Evolutionary conservation across 2,113 vertebrate genomes (phyloP).

Genomic region (Festucalex cinctus): DNA sequence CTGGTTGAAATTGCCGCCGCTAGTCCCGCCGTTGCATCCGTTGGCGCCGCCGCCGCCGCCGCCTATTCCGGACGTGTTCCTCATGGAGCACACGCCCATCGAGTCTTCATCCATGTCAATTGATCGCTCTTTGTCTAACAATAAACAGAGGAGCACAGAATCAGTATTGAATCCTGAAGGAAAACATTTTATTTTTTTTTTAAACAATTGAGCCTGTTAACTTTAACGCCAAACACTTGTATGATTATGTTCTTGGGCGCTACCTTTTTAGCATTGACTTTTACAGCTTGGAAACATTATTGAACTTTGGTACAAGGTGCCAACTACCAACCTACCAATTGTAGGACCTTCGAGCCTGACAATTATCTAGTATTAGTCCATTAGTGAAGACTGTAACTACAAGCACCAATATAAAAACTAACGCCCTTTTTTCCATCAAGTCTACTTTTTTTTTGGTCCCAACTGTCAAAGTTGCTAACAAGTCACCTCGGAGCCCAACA

Average conservation of each 20-base stretch:
- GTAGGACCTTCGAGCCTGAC: neutral
- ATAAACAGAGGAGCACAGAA: slow-evolving; percentile 13
- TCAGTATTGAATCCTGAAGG: neutral
- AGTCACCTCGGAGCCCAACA: neutral
- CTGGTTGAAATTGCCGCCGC: slow-evolving; percentile 63
- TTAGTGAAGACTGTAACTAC: neutral
- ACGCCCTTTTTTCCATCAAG: neutral
- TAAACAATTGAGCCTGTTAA: neutral
- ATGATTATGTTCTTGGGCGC: neutral
- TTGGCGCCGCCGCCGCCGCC: slow-evolving; percentile 36
- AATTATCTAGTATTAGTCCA: neutral
- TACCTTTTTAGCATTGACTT: neutral
- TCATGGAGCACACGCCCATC: slow-evolving; percentile 61
- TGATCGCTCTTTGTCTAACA: slow-evolving; percentile 66
- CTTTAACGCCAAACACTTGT: neutral
- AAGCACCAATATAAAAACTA: neutral
- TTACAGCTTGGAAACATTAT: neutral
- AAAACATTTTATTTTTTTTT: too few relatives aligned
- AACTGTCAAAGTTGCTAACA: neutral
- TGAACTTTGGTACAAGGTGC: neutral
- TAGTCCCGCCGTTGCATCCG: slow-evolving; percentile 48
- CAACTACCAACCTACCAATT: neutral
- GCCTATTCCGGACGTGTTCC: slow-evolving; percentile 51
- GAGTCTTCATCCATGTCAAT: slow-evolving; percentile 72
- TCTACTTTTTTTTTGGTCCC: neutral